Base-by-base conservation (phyloP, 2,113 vertebrate genomes). In the Agapornis roseicollis region DNA sequence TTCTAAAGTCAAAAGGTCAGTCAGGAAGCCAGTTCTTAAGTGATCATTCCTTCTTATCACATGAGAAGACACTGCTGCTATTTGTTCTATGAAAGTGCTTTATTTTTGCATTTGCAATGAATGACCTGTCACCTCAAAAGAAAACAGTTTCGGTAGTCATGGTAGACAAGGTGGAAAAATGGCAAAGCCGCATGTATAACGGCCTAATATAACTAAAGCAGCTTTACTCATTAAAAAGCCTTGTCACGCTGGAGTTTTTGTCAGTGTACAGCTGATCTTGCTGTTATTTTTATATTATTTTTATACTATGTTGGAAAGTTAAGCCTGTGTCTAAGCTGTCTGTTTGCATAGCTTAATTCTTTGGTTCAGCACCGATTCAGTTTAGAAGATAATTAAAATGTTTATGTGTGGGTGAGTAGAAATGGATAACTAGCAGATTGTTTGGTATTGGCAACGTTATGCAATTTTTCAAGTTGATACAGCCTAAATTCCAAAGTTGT, bases 331-430 rank as follows among this genome's bases (percentile, higher is more conserved):
- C 28, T 68, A 25, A 69, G 56, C 17, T 76, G 37, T 86, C 37
- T 41, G 11, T 80, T 64, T 90, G n/a, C 3, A 0, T 25, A 63
- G 53, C 20, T 82, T 44, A 66, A 47, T 60, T 65, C 24, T 78
- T 81, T 60, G 27, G 23, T 72, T 68, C 37, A 50, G 33, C 0
- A 0, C 31, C 0, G 0, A 42, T 68, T 81, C 31, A 39, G 14
- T 82, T 88, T 73, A 47, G 76, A 91, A 82, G 41, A 56, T 28
- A 68, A 68, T 56, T 13, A 80, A 69, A 68, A 42, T 80, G 53
- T 61, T 61, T 53, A 35, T 28, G 5, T 47, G 55, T 68, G n/a
- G 19, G 17, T 42, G 65, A 79, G 42, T 58, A 44, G 50, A n/a
- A 23, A 46, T 10, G 35, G 82, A 53, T 86, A 0, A 2, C n/a